A percentile compares a stretch with the other conserved stretches of the same genome.
phyloP scores from a whole-genome alignment of 2,888 invertebrate species.

The Listrodromus nycthemerus region DNA sequence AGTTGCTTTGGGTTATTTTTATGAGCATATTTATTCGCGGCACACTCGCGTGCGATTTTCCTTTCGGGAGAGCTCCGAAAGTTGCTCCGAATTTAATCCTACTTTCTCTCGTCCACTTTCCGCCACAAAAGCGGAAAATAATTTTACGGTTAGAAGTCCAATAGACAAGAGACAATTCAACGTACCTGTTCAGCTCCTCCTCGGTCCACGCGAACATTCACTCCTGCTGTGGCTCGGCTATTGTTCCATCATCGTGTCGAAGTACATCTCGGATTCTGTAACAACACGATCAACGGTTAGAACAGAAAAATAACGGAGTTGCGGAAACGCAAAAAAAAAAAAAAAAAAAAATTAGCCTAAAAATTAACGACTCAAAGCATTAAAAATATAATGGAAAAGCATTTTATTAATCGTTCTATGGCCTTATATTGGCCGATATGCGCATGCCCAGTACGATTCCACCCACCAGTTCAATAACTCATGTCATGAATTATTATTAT shows the following conservation, averaged over 20 bases:
- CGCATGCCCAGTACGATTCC: no score
- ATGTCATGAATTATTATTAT: not conserved
- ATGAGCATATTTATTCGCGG: constrained; percentile 50
- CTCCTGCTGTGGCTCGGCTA: constrained; percentile 53
- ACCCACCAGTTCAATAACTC: not conserved
- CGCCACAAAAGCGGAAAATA: constrained; percentile 1
- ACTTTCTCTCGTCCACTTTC: constrained; percentile 15
- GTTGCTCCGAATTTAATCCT: constrained; percentile 6
- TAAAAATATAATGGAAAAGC: not conserved
- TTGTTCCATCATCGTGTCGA: constrained; percentile 52
- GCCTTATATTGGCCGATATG: no score
- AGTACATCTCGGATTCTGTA: constrained; percentile 45
- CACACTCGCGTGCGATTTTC: constrained; percentile 22
- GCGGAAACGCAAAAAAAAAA: not conserved
- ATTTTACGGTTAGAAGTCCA: not conserved
- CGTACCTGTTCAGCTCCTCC: constrained; percentile 55
- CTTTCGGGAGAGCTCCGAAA: constrained; percentile 12
- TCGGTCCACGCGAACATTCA: constrained; percentile 47
- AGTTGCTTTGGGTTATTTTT: constrained; percentile 18
- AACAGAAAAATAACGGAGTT: not conserved
- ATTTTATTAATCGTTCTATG: no score
- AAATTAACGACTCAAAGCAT: no score
- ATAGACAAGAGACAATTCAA: constrained; percentile 23
- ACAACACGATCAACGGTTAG: constrained; percentile 3
- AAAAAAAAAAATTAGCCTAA: not conserved